These are phyloP conservation scores for Tetanocera ferruginea DNA, from an alignment of 2,888 invertebrate genomes.

Conservation along the genomic window DNA sequence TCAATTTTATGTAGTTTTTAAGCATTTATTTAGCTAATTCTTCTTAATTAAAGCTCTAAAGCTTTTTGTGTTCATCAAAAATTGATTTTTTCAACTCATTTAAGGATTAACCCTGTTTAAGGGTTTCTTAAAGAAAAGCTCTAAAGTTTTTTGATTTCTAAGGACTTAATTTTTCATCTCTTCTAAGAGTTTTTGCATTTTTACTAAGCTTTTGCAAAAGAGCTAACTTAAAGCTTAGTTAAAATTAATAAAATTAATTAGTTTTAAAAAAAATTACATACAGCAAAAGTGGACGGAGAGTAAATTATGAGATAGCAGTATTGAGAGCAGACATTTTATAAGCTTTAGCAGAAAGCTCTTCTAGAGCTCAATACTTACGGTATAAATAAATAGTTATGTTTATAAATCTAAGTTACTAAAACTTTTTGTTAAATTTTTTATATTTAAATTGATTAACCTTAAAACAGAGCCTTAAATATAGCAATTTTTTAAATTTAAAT, in stretches of 20 bases:
- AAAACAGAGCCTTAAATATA: too few species aligned
- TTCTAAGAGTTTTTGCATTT: neutral
- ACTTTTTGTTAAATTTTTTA: neutral
- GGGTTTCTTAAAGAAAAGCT: too few species aligned
- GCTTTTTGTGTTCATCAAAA: neutral
- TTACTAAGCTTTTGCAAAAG: neutral
- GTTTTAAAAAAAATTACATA: neutral
- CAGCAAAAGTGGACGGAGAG: neutral
- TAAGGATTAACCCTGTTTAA: too few species aligned
- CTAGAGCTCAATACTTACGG: too few species aligned
- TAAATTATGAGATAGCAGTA: neutral
- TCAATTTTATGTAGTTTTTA: too few species aligned
- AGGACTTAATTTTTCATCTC: neutral
- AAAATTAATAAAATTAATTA: conserved; percentile 54
- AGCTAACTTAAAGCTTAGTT: conserved; percentile 78
- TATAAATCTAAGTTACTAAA: neutral
- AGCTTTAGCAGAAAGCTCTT: too few species aligned
- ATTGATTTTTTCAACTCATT: neutral
- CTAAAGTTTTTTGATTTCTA: neutral
- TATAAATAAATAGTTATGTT: neutral
- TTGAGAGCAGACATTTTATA: too few species aligned
- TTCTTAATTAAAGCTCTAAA: too few species aligned
- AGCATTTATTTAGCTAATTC: too few species aligned
- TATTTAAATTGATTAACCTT: neutral
- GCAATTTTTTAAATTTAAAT: too few species aligned